These are phyloP conservation scores for Pogonomyrmex californicus DNA, from an alignment of 1,140 invertebrate genomes.

Conservation along the genomic window DNA sequence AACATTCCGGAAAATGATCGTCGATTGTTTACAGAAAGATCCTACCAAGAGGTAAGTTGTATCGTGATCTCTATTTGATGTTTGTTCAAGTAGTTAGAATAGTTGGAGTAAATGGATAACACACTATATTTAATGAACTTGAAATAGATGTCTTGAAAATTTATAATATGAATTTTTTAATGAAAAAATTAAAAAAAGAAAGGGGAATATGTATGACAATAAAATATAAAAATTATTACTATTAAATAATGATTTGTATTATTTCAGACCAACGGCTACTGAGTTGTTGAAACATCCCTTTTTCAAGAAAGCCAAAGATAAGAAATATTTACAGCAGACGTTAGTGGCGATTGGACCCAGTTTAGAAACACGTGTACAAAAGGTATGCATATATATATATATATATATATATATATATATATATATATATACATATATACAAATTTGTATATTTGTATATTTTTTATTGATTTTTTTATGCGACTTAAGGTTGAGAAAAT, in stretches of 20 bases:
- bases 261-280: constrained; percentile 94
- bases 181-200: neutral
- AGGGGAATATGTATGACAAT: neutral
- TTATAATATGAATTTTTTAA: neutral
- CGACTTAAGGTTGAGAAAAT: neutral
- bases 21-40: constrained; percentile 98
- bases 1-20: constrained; percentile 98
- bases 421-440: neutral
- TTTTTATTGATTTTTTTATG: constrained; percentile 35
- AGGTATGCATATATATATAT: constrained; percentile 88
- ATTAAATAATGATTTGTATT: constrained; percentile 35
- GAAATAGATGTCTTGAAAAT: neutral
- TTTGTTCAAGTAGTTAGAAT: neutral
- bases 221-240: neutral
- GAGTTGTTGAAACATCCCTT: constrained; percentile 99
- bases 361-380: constrained; percentile 95
- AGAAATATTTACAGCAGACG: constrained; percentile 96
- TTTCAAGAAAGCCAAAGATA: constrained; percentile 99
- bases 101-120: neutral
- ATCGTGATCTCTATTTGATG: neutral
- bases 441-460: constrained; percentile 15
- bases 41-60: constrained; percentile 92
- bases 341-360: constrained; percentile 95
- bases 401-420: neutral
- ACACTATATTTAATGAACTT: neutral